Evolutionary conservation across 2,888 invertebrate species (phyloP).

Genomic region (Aleiodes testaceus): DNA sequence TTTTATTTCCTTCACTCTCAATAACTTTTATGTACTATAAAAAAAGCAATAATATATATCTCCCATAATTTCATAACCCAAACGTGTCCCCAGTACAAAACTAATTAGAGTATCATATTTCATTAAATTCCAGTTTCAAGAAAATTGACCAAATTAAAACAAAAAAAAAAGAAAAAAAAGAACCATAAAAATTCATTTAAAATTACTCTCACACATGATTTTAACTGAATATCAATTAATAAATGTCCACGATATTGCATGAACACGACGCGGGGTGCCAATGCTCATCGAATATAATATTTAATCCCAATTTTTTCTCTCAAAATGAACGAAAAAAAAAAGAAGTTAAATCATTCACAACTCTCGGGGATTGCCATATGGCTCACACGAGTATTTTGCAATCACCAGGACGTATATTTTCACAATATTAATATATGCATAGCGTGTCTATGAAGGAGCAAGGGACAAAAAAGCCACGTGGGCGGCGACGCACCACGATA

Average conservation of each 20-base stretch:
- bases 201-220: conserved; percentile 3
- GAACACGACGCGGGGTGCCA: conserved; percentile 21
- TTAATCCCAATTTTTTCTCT: conserved; percentile 26
- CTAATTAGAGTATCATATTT: conserved; percentile 16
- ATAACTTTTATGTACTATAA: conserved; percentile 9
- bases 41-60: conserved; percentile 32
- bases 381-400: conserved; percentile 26
- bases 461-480: conserved; percentile 36
- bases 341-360: conserved; percentile 5
- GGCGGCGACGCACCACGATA: conserved; percentile 32
- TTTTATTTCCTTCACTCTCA: background rate
- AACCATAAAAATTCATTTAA: conserved; percentile 3
- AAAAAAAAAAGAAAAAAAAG: background rate
- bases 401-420: conserved; percentile 31
- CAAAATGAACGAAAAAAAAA: no score
- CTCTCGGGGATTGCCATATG: conserved; percentile 13
- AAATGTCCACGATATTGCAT: conserved; percentile 20
- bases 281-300: conserved; percentile 17
- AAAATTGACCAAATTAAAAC: background rate
- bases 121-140: conserved; percentile 7
- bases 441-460: conserved; percentile 33
- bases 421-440: conserved; percentile 35
- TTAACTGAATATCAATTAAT: conserved; percentile 18
- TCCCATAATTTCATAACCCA: conserved; percentile 7
- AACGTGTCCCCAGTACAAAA: conserved; percentile 16